Conservation (phyloP, 2,888 invertebrate genomes). For the Apomyelois bistriatella region DNA sequence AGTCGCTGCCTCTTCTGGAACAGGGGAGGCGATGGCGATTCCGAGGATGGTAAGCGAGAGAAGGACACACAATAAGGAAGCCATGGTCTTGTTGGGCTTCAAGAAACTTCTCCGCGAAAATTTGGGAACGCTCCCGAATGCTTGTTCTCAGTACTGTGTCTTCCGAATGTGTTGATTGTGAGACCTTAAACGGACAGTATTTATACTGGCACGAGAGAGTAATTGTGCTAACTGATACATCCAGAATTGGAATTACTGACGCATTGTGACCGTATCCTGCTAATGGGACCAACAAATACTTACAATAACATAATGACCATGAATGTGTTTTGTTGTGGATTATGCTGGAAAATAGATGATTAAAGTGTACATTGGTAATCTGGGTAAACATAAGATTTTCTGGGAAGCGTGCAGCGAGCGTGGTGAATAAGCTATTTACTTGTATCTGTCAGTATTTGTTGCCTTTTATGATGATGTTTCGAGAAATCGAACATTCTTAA, state of each 20-base stretch:
- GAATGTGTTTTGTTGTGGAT: constrained; percentile 57
- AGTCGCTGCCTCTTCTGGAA: constrained; percentile 35
- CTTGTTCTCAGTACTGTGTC: constrained; percentile 32
- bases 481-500: not conserved
- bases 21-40: constrained; percentile 43
- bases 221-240: constrained; percentile 61
- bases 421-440: constrained; percentile 32
- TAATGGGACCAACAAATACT: constrained; percentile 57
- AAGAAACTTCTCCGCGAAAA: constrained; percentile 47
- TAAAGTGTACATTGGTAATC: constrained; percentile 38
- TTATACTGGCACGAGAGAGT: constrained; percentile 46
- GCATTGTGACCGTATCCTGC: constrained; percentile 40
- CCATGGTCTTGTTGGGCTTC: constrained; percentile 53
- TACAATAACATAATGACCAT: constrained; percentile 71
- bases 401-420: constrained; percentile 24
- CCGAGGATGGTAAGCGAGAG: constrained; percentile 49
- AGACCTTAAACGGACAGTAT: constrained; percentile 35
- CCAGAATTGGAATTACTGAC: constrained; percentile 64
- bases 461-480: not conserved
- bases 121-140: constrained; percentile 36
- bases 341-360: constrained; percentile 43
- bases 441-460: not conserved
- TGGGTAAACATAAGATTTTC: constrained; percentile 24
- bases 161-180: constrained; percentile 34
- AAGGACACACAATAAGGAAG: constrained; percentile 47